A percentile compares a stretch with the other conserved stretches of the same genome.
These are phyloP conservation scores for Todiramphus saurophagus DNA, from an alignment of 2,113 vertebrate genomes.

Conservation along the genomic window DNA sequence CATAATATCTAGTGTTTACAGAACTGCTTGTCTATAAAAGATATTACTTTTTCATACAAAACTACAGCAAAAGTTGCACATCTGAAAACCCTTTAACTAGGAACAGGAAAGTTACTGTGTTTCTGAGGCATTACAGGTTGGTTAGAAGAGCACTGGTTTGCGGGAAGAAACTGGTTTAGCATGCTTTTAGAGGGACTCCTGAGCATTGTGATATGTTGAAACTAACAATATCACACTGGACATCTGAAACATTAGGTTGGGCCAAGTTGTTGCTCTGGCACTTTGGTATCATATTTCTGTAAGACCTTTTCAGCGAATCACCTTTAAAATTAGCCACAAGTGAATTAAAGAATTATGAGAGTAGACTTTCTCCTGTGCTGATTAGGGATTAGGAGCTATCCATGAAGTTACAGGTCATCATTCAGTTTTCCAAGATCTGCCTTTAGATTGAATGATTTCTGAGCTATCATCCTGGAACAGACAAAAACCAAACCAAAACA, in stretches of 20 bases:
- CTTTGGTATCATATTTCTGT: neutral
- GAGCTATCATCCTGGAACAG: no score
- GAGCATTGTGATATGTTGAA: neutral
- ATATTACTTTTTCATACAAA: neutral
- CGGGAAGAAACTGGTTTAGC: neutral
- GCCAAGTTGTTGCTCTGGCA: neutral
- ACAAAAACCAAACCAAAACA: no score
- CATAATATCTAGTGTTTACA: neutral
- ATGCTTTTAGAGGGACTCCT: neutral
- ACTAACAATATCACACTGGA: neutral
- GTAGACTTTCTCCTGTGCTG: neutral
- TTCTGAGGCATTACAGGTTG: neutral
- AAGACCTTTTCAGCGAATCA: neutral
- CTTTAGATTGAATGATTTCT: neutral
- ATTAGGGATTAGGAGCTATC: neutral
- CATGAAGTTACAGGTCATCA: neutral
- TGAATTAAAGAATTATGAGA: neutral
- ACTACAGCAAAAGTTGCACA: neutral
- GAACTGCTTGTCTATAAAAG: neutral
- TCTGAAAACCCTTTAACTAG: neutral
- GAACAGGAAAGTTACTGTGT: neutral
- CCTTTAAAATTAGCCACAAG: no score
- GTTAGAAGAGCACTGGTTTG: rapidly evolving
- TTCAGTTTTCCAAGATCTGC: neutral
- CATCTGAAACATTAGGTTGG: neutral